Conservation (phyloP, 2,113 vertebrate species). For the Syngnathus scovelli region DNA sequence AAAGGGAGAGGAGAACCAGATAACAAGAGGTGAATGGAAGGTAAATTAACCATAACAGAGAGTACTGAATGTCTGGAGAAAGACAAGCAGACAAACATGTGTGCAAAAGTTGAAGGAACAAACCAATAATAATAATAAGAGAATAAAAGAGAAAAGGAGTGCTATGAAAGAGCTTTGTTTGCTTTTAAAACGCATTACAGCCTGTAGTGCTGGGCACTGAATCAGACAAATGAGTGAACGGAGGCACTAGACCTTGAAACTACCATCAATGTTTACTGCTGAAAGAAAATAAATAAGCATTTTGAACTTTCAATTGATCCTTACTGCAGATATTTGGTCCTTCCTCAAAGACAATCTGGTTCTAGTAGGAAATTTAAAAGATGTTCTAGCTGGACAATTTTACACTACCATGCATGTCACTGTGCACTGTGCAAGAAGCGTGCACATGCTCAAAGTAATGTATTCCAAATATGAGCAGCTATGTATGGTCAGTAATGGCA, state of each 20-base stretch:
- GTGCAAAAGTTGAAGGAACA: neutral
- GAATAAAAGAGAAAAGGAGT: neutral
- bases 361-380: neutral
- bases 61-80: neutral
- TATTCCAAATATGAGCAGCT: too few relatives aligned
- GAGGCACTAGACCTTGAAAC: conserved; percentile 10
- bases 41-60: neutral
- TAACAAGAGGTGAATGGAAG: neutral
- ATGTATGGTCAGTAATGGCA: too few relatives aligned
- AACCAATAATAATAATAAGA: neutral
- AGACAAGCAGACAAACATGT: neutral
- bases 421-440: neutral
- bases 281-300: neutral
- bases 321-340: neutral
- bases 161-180: conserved; percentile 1
- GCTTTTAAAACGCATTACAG: neutral
- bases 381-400: neutral
- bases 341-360: neutral
- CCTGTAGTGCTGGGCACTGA: neutral
- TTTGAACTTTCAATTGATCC: conserved; percentile 8
- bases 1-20: neutral
- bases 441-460: neutral
- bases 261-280: neutral
- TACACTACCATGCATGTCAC: neutral
- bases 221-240: conserved; percentile 2